These are phyloP conservation scores for Epistrophe grossulariae DNA, from an alignment of 2,888 invertebrate species.

Conservation along the genomic window DNA sequence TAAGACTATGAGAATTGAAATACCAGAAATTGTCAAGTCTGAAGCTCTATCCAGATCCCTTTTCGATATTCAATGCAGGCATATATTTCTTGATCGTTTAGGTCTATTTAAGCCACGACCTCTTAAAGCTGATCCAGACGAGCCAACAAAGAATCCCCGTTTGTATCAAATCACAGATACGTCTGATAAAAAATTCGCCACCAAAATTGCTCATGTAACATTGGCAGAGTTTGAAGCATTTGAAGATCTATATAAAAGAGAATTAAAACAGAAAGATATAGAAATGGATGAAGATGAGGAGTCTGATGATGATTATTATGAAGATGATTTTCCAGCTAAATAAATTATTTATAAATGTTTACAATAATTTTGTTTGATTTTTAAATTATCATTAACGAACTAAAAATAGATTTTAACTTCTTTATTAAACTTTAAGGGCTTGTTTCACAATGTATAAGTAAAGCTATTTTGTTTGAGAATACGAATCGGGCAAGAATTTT, in stretches of 20 bases:
- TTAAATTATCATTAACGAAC: no score
- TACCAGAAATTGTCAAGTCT: constrained; percentile 82
- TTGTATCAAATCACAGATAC: constrained; percentile 83
- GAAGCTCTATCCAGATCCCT: constrained; percentile 79
- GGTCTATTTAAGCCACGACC: constrained; percentile 82
- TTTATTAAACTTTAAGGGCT: no score
- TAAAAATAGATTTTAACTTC: no score
- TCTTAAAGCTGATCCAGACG: constrained; percentile 80
- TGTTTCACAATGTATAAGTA: no score
- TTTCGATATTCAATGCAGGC: constrained; percentile 80
- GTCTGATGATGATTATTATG: constrained; percentile 1
- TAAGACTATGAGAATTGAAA: constrained; percentile 82
- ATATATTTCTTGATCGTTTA: constrained; percentile 81
- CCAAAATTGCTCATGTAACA: constrained; percentile 82
- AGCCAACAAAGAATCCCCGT: constrained; percentile 81
- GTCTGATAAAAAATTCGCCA: constrained; percentile 82
- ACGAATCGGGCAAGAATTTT: no score
- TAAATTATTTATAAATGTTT: constrained; percentile 17
- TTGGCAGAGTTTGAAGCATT: constrained; percentile 82
- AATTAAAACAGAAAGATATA: constrained; percentile 73
- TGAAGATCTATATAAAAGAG: constrained; percentile 80
- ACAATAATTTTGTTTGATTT: background rate
- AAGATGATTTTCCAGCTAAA: constrained; percentile 27
- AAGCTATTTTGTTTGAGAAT: no score
- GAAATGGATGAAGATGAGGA: constrained; percentile 62